These are phyloP conservation scores for Empidonax alnorum DNA, from an alignment of 2,113 vertebrate genomes.

Conservation along the genomic window DNA sequence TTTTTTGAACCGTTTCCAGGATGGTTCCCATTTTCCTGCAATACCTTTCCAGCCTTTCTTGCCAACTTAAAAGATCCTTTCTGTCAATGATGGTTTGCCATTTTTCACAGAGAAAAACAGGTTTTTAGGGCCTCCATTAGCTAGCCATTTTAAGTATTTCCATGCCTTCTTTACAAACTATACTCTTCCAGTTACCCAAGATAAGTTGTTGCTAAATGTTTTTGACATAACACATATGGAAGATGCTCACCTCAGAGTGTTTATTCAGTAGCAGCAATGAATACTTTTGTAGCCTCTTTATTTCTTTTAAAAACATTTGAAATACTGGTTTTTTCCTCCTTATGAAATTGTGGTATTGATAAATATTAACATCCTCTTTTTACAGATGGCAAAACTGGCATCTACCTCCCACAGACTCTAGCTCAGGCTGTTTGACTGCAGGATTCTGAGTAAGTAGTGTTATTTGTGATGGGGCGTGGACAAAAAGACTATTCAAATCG, in stretches of 20 bases:
- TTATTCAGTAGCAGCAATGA: neutral
- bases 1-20: neutral
- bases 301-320: neutral
- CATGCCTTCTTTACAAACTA: neutral
- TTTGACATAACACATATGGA: neutral
- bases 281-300: neutral
- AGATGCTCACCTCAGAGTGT: neutral
- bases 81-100: neutral
- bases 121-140: neutral
- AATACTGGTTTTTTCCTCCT: neutral
- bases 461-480: neutral
- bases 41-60: neutral
- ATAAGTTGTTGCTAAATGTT: neutral
- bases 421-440: neutral
- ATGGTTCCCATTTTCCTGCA: neutral
- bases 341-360: neutral
- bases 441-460: neutral
- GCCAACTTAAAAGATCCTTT: neutral
- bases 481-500: neutral
- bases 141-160: neutral
- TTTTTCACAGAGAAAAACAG: neutral
- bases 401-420: neutral
- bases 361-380: neutral
- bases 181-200: neutral
- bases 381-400: neutral